These are phyloP conservation scores for Acanthosepion esculentum DNA, from an alignment of 2,888 invertebrate species.

Conservation along the genomic window DNA sequence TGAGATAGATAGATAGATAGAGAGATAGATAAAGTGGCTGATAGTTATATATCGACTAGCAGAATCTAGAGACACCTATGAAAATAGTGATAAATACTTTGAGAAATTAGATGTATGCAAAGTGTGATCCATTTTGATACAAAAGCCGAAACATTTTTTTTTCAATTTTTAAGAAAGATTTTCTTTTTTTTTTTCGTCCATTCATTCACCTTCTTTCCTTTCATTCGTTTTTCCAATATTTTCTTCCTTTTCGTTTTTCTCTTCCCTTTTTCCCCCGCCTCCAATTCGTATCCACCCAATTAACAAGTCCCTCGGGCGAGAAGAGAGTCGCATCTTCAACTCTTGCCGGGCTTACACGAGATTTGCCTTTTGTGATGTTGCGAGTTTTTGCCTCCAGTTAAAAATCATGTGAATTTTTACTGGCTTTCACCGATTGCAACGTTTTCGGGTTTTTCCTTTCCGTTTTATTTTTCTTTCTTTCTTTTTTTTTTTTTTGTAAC, in stretches of 20 bases:
- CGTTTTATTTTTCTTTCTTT: not conserved
- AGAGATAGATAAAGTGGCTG: too few species aligned
- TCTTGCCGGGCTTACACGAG: not conserved
- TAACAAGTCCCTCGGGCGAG: not conserved
- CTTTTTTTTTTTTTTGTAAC: not conserved
- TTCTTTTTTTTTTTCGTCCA: too few species aligned
- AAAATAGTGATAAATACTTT: too few species aligned
- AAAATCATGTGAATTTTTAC: not conserved
- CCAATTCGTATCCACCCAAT: not conserved
- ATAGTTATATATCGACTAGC: too few species aligned
- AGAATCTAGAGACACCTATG: too few species aligned
- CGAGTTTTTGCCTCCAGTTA: not conserved
- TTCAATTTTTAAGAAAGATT: too few species aligned
- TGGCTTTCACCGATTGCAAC: not conserved
- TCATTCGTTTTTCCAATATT: not conserved
- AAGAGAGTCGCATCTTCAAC: not conserved
- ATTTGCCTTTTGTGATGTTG: too few species aligned
- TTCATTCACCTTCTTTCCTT: too few species aligned
- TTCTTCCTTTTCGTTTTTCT: not conserved
- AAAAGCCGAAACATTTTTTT: too few species aligned
- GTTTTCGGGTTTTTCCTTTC: not conserved
- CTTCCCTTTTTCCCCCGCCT: not conserved
- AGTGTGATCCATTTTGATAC: too few species aligned
- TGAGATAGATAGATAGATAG: too few species aligned
- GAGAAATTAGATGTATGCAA: too few species aligned